These are phyloP conservation scores for Siphlonurus alternatus DNA, from an alignment of 2,888 invertebrate species.

Conservation along the genomic window DNA sequence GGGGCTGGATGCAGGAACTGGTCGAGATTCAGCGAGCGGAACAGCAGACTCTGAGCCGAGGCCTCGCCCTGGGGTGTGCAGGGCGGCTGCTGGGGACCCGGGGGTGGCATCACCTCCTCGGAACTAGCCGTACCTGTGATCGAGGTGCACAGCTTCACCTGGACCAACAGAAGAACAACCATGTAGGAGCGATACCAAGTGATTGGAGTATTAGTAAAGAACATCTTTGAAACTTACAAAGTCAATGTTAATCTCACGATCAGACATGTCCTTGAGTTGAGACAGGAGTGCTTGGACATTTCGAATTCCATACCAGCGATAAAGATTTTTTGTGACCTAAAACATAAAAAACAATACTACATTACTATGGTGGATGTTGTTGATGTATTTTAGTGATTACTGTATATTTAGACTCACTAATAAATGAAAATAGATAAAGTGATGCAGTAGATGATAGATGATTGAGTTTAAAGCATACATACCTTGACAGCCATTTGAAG, in stretches of 20 bases:
- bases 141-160: too few relatives aligned
- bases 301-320: not conserved
- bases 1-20: too few relatives aligned
- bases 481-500: not conserved
- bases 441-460: too few relatives aligned
- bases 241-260: not conserved
- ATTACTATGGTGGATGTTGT: too few relatives aligned
- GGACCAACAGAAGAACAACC: too few relatives aligned
- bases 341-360: too few relatives aligned
- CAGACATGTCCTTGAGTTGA: not conserved
- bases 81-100: not conserved
- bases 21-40: not conserved
- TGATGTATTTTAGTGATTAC: too few relatives aligned
- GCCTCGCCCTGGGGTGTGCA: not conserved
- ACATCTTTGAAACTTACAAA: too few relatives aligned
- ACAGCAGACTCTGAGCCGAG: not conserved
- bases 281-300: not conserved
- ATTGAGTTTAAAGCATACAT: not conserved
- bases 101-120: not conserved
- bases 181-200: too few relatives aligned
- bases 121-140: not conserved
- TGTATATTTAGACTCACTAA: too few relatives aligned
- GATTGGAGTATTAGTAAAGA: too few relatives aligned
- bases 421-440: too few relatives aligned
- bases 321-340: not conserved